phyloP scores from a whole-genome alignment of 1,140 invertebrate species.

The Cheumatopsyche charites region DNA sequence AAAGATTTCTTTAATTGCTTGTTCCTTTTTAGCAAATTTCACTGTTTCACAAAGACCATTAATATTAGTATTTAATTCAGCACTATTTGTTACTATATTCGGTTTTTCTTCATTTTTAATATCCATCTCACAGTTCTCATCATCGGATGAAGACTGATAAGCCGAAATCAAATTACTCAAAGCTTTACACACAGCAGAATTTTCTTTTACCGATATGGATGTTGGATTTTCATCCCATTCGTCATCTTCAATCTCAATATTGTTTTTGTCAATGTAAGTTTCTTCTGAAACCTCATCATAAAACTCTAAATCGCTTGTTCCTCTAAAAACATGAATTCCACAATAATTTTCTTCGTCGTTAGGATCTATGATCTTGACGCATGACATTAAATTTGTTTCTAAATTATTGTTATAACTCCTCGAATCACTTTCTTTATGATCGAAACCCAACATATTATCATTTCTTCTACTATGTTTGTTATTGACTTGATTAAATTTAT shows the following conservation, averaged over 20 bases:
- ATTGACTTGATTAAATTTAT: too few relatives aligned
- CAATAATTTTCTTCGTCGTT: conserved; percentile 52
- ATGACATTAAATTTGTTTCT: conserved; percentile 7
- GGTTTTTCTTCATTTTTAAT: too few relatives aligned
- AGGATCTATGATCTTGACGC: too few relatives aligned
- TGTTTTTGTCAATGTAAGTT: conserved; percentile 35
- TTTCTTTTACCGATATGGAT: conserved; percentile 35
- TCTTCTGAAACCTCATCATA: conserved; percentile 36
- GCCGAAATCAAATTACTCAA: conserved; percentile 61
- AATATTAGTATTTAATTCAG: neutral
- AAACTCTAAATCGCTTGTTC: conserved; percentile 51
- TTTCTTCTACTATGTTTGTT: conserved; percentile 4
- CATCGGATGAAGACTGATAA: conserved; percentile 62
- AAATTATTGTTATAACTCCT: neutral
- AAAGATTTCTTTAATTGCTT: neutral
- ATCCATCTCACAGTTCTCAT: conserved; percentile 48
- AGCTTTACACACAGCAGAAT: conserved; percentile 57
- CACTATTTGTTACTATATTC: neutral
- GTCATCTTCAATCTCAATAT: conserved; percentile 48
- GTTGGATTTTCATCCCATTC: conserved; percentile 50
- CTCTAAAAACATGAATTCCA: conserved; percentile 54
- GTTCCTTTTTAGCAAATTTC: too few relatives aligned
- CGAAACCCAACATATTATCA: neutral
- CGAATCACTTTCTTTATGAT: conserved; percentile 19
- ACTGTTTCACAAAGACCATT: neutral